Conservation (phyloP, 2,113 vertebrate species). For the Rhinolophus sinicus region DNA sequence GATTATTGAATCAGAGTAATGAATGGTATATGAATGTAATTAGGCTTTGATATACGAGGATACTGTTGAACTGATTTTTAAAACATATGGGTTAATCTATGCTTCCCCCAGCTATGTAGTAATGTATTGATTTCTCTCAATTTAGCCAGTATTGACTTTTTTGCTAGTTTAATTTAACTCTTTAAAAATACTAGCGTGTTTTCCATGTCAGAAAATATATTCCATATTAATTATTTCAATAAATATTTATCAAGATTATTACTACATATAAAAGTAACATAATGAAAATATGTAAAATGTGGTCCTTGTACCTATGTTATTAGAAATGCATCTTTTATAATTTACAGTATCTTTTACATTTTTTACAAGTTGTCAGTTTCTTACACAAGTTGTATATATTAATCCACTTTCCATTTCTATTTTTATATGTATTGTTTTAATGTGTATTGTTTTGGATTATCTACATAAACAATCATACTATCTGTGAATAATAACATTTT, state of each 20-base stretch:
- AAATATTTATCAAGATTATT: conserved; percentile 19
- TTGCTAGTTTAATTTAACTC: conserved; percentile 14
- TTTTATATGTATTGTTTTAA: background rate
- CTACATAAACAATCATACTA: background rate
- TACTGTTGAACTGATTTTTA: background rate
- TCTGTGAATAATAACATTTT: background rate
- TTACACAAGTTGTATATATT: background rate
- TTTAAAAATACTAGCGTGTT: conserved; percentile 10
- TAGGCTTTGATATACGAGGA: background rate
- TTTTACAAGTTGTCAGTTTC: background rate
- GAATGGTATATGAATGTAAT: background rate
- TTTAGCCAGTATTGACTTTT: conserved; percentile 20
- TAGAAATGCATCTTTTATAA: conserved; percentile 22
- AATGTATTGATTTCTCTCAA: background rate
- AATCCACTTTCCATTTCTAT: background rate
- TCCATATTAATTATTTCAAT: background rate
- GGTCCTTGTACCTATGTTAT: background rate
- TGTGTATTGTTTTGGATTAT: conserved; percentile 22
- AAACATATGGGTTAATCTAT: background rate
- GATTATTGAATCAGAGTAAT: conserved; percentile 4
- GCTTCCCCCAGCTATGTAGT: background rate
- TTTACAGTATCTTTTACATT: background rate
- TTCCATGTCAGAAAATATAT: conserved; percentile 34
- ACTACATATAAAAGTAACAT: background rate
- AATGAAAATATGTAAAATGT: background rate